Evolutionary conservation across 2,797 vertebrate species (phyloP).

Genomic region (Aeoliscus strigatus): DNA sequence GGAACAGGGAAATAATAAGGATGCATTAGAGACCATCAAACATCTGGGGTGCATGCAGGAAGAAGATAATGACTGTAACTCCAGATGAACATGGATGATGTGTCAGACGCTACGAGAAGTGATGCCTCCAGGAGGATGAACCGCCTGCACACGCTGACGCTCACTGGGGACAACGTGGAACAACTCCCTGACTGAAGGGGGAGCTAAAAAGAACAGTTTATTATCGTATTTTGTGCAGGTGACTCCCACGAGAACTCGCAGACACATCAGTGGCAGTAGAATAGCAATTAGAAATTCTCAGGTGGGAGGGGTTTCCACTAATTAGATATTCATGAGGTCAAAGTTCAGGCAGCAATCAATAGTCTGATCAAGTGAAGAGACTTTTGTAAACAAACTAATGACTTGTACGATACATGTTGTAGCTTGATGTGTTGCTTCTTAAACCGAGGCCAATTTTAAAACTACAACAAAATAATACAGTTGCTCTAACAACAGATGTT

Average conservation of each 20-base stretch:
- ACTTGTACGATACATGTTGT: not conserved
- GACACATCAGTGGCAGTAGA: constrained; percentile 36
- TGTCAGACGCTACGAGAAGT: too few relatives aligned
- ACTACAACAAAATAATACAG: too few relatives aligned
- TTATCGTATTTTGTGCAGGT: constrained; percentile 49
- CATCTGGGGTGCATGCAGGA: constrained; percentile 38
- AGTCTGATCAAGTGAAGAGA: constrained; percentile 17
- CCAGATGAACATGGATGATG: constrained; percentile 31
- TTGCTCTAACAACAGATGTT: too few relatives aligned
- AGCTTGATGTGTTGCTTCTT: not conserved
- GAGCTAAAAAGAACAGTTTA: constrained; percentile 38
- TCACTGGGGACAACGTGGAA: constrained; percentile 30
- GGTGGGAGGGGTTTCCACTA: constrained; percentile 44
- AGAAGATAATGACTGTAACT: constrained; percentile 42
- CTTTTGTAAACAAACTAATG: not conserved
- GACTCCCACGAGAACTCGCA: constrained; percentile 35
- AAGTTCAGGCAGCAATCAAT: constrained; percentile 15
- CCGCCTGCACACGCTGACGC: constrained; percentile 17
- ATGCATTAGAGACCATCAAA: constrained; percentile 25
- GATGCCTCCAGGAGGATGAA: constrained; percentile 30
- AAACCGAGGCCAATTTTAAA: too few relatives aligned
- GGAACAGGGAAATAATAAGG: constrained; percentile 27
- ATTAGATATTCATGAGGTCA: constrained; percentile 61
- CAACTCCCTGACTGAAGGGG: constrained; percentile 21
- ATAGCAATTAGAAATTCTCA: constrained; percentile 54